Base-by-base conservation (phyloP, 2,888 invertebrate species). In the Dryococelus australis region DNA sequence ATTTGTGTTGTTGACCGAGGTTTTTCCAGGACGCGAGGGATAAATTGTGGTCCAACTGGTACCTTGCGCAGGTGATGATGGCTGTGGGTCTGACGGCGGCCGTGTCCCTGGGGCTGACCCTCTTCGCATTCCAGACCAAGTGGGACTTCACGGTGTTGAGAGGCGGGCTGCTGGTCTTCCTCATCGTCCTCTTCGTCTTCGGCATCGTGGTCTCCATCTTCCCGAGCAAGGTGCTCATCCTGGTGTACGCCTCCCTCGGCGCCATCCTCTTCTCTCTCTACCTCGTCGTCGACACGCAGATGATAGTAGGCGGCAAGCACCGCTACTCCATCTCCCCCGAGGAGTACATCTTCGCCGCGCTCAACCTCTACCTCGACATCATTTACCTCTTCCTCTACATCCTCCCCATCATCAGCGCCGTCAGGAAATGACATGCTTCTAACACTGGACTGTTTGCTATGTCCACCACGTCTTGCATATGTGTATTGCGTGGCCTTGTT, bases 101-200 rank as follows among this genome's bases (percentile, higher is more conserved):
- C 0, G 96, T 99, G 43, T 96, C 97, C 89, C 93, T 99, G 24
- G 96, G 95, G 0, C 93, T 99, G 88, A 99, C 98, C 0, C 90
- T 98, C 86, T 99, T 99, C 93, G 98, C 99, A 6, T 96, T 98
- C 93, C 99, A 99, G 93, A 98, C 98, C 0, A 98, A 96, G 92
- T 96, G 94, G 92, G 97, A 97, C 93, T 97, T 97, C 92, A 97
- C 97, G 0, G 94, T 95, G 89, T 94, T 96, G 93, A 96, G 97
- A 43, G 97, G 97, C 0, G 93, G 96, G 4, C 93, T 98, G 35
- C 95, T 98, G 86, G 96, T 97, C 81, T 95, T 95, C 24, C 92
- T 96, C 6, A 93, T 98, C 20, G 94, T 97, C 0, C 94, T 98
- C 28, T 90, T 98, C 88, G 91, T 97, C 0, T 97, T 98, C 91